These are phyloP conservation scores for Echinometra lucunter DNA, from an alignment of 53 echinoderm and acorn worm genomes.

Conservation along the genomic window DNA sequence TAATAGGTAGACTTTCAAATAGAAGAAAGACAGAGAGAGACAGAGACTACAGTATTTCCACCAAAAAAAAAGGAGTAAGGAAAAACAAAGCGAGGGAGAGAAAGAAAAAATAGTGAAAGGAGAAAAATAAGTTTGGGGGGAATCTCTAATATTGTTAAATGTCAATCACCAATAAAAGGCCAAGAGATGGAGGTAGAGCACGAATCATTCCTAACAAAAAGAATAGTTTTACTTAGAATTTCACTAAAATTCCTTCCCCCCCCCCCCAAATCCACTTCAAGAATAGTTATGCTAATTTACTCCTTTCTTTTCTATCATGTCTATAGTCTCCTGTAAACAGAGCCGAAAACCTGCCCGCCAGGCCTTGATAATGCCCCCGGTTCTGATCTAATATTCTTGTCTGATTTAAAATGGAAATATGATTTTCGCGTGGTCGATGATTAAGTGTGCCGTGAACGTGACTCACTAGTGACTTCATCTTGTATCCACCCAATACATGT, in stretches of 20 bases:
- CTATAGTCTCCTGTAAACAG: too few species aligned
- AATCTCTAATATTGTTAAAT: too few species aligned
- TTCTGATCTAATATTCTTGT: slow-evolving; percentile 61
- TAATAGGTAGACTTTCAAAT: not conserved
- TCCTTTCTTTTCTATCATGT: not conserved
- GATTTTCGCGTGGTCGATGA: slow-evolving; percentile 51
- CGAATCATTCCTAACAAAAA: not conserved
- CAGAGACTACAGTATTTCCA: too few species aligned
- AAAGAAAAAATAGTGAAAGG: too few species aligned
- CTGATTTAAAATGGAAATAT: slow-evolving; percentile 49
- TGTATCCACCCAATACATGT: slow-evolving; percentile 62
- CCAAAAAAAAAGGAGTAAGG: too few species aligned
- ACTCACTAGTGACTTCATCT: slow-evolving; percentile 57
- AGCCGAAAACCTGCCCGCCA: slow-evolving; percentile 44
- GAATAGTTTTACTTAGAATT: not conserved
- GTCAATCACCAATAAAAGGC: too few species aligned
- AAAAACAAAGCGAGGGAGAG: not conserved
- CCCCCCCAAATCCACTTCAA: not conserved
- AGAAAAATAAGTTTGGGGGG: not conserved
- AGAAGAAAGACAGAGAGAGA: not conserved
- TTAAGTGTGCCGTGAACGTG: slow-evolving; percentile 18
- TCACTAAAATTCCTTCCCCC: not conserved
- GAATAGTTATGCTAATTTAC: slow-evolving; percentile 16
- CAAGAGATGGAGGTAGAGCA: not conserved
- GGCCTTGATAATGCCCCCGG: slow-evolving; percentile 36